Base-by-base conservation (phyloP, 2,888 invertebrate species). In the Melikaiella ostensackeni region DNA sequence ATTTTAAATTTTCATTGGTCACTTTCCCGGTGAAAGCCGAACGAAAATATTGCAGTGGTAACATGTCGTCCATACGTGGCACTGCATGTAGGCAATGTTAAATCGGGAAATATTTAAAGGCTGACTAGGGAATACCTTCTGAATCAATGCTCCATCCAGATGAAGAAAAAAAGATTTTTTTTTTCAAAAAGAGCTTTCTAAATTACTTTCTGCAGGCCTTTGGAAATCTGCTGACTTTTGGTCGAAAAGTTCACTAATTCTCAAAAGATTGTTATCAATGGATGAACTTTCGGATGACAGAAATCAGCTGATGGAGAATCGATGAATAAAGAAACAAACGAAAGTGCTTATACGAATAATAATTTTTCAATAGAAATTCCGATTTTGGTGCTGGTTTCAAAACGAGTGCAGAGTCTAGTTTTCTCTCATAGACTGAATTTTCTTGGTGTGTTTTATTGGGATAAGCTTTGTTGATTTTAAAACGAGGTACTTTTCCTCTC, bases 41-140 rank as follows among this genome's bases (percentile, higher is more conserved):
- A 50, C 3, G 13, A 70, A 50, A 70, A 50, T 50, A 30, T 50
- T 30, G n/a, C 3, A 55, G n/a, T 30, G 8, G 66, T 66, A 42
- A 42, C 66, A 66, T 64, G 57, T 57, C 57, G 59, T 59, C 59
- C 59, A 64, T 66, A 70, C 50, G 70, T 55, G 27, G 13, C 70
- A 70, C 50, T 70, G 46, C 30, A 27, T 70, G 46, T 24, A 50
- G 19, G n/a, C 9, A 70, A 50, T 50, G 27, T 50, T 66, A 27
- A 66, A 46, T 70, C n/a, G 8, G 30, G 50, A 70, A 70, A 50
- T 70, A 50, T 50, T 13, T 30, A 33, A 46, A n/a, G 9, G 33
- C 30, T 46, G n/a, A 11, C 30, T 50, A 11, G 50, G 2, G n/a
- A 50, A 30, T 33, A 24, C 27, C 2, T 27, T 27, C 0, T 6